Base-by-base conservation (phyloP, 2,888 invertebrate species). In the Eupithecia dodoneata region DNA sequence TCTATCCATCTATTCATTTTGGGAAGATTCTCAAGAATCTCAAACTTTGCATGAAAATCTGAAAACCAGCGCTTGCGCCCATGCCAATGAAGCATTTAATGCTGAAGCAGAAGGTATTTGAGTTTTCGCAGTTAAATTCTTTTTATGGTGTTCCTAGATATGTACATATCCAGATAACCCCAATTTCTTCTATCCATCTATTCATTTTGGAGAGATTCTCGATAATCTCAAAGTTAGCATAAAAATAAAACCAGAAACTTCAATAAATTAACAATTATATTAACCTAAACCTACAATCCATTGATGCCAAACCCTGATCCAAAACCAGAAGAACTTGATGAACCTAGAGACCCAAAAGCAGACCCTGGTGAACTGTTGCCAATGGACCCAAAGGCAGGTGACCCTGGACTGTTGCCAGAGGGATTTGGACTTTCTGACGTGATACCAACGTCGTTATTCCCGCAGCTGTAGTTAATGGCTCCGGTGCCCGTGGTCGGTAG, bases 401-500 rank as follows among this genome's bases (percentile, higher is more conserved):
- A 63, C 30, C 30, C 63, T 63, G 63, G 63, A 30, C 12, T 63
- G 63, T 30, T 63, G 63, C 63, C 63, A 30, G 67, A 45, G n/a
- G 70, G 12, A 70, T 47, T 47, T 18, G n/a, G 18, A 47, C 12
- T 12, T 30, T 70, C 70, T 5, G 70, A 12, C 2, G 70, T 70
- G 30, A 70, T 70, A 2, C 70, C 70, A 70, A 70, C 45, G 30
- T 70, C 70, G 47, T 30, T n/a, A 71, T 90, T 10, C 88, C 89
- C 15, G 85, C 89, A 7, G 84, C 82, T 72, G 89, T 89, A 0
- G 76, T 84, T 71, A 78, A 82, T 4, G 85, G 88, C 4, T 76
- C 70, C 70, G 1, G 70, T 47, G 6, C 70, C 70, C 2, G 45
- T 70, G n/a, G 70, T 49, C 0, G 70, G 70, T 2, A 70, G 70